Evolutionary conservation across 2,888 invertebrate genomes (phyloP).

Genomic region (Cosmia pyralina): DNA sequence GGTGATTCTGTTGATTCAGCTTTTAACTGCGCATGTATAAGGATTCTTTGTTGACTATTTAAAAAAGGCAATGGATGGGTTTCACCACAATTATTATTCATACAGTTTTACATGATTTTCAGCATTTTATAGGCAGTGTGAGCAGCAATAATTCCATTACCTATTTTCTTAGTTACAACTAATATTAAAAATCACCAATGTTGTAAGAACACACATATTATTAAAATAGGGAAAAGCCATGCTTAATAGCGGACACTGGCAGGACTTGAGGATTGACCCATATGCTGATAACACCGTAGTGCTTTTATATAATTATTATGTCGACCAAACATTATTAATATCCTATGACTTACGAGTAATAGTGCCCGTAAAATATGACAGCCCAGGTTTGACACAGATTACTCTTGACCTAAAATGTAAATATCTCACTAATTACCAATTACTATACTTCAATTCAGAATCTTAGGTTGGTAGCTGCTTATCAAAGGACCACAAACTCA

Average conservation of each 20-base stretch:
- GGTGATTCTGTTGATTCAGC: constrained; percentile 26
- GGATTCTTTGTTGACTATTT: background rate
- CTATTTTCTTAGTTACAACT: background rate
- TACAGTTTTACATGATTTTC: background rate
- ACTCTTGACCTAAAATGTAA: background rate
- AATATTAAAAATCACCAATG: too few species aligned
- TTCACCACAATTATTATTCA: too few species aligned
- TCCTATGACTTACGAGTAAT: constrained; percentile 1
- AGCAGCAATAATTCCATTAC: background rate
- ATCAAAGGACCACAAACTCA: background rate
- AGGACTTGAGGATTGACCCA: constrained; percentile 24
- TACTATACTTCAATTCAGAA: background rate
- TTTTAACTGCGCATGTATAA: constrained; percentile 4
- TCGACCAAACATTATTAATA: constrained; percentile 27
- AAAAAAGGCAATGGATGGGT: background rate
- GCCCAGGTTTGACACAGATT: background rate
- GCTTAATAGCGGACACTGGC: background rate
- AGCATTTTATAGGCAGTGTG: background rate
- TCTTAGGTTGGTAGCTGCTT: background rate
- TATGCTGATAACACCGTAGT: constrained; percentile 12
- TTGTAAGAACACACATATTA: constrained; percentile 2
- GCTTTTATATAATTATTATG: background rate
- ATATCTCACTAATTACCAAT: background rate
- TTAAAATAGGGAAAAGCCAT: constrained; percentile 1
- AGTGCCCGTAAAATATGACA: background rate